Evolutionary conservation across 2,113 vertebrate species (phyloP).

Genomic region (Archocentrus centrarchus): DNA sequence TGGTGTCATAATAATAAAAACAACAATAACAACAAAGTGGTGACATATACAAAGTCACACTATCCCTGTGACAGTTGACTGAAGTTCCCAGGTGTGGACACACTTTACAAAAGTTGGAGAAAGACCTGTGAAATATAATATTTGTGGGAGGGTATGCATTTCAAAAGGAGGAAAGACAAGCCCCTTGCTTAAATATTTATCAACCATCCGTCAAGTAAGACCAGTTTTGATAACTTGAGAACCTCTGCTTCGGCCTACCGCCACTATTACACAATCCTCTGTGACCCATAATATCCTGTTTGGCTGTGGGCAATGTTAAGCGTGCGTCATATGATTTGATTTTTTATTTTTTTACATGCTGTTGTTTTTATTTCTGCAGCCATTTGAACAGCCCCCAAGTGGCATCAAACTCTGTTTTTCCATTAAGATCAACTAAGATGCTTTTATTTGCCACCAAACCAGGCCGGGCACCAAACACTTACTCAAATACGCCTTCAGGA

Average conservation of each 20-base stretch:
- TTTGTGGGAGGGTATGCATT: not conserved
- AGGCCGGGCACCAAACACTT: not conserved
- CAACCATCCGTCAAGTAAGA: slow-evolving; percentile 8
- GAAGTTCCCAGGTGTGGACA: not conserved
- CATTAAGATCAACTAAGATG: not conserved
- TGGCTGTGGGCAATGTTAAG: not conserved
- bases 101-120: slow-evolving; percentile 10
- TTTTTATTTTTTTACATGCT: not conserved
- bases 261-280: not conserved
- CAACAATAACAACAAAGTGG: not conserved
- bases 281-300: not conserved
- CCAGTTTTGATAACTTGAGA: slow-evolving; percentile 10
- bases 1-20: not conserved
- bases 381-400: not conserved
- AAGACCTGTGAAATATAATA: slow-evolving; percentile 14
- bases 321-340: not conserved
- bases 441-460: not conserved
- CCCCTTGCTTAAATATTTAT: slow-evolving; percentile 7
- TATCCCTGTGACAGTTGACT: not conserved
- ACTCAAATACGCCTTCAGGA: not conserved
- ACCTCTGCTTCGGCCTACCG: not conserved
- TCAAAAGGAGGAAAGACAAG: slow-evolving; percentile 1
- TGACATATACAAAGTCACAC: not conserved
- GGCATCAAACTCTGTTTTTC: not conserved
- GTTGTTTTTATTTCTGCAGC: not conserved